A percentile compares a stretch with the other conserved stretches of the same genome.
These are phyloP conservation scores for Dryas iulia DNA, from an alignment of 1,140 invertebrate species.

Conservation along the genomic window DNA sequence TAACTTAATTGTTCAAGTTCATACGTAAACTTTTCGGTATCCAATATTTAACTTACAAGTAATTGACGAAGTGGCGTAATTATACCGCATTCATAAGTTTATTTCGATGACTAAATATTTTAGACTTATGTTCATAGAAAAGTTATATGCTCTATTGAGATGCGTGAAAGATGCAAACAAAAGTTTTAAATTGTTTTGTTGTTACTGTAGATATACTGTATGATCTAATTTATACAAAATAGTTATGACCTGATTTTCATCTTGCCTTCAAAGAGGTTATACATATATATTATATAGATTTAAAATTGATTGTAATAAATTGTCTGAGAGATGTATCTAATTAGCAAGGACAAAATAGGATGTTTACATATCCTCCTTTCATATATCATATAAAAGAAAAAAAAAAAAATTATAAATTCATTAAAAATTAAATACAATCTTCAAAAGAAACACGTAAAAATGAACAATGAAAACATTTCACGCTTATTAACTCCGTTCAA, in stretches of 20 bases:
- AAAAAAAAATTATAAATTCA: neutral
- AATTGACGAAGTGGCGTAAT: constrained; percentile 20
- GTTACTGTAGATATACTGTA: neutral
- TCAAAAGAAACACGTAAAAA: constrained; percentile 18
- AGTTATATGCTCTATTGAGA: neutral
- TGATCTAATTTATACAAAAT: too few relatives aligned
- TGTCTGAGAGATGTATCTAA: too few relatives aligned
- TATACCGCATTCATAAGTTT: constrained; percentile 34
- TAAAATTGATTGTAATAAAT: too few relatives aligned
- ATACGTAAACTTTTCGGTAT: constrained; percentile 38
- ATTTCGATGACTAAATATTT: constrained; percentile 11
- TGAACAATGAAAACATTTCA: constrained; percentile 51
- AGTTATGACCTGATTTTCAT: too few relatives aligned
- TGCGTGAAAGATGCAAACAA: neutral
- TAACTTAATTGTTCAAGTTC: constrained; percentile 54
- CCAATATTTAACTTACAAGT: constrained; percentile 39
- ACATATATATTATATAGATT: too few relatives aligned
- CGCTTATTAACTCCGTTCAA: constrained; percentile 53
- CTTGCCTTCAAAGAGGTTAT: too few relatives aligned
- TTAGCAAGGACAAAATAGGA: too few relatives aligned
- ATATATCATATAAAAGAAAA: too few relatives aligned
- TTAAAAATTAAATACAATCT: neutral
- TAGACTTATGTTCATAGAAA: neutral
- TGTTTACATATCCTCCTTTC: too few relatives aligned
- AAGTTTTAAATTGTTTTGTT: neutral